Conservation (phyloP, 2,797 vertebrate species). For the Bovichtus diacanthus region DNA sequence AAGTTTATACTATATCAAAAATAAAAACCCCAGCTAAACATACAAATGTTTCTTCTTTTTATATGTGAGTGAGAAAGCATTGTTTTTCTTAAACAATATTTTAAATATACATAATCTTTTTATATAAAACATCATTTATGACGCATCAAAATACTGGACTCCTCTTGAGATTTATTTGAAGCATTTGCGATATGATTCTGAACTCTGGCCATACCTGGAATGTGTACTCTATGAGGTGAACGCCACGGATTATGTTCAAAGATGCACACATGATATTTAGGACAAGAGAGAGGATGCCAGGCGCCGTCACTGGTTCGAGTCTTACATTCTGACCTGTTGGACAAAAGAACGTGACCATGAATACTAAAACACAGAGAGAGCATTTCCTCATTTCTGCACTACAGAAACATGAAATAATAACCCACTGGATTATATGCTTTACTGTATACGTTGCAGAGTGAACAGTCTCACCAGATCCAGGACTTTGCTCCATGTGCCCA, state of each 20-base stretch:
- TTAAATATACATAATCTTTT: not conserved
- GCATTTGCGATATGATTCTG: not conserved
- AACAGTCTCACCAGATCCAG: slow-evolving; percentile 83
- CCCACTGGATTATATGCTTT: not conserved
- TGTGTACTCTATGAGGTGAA: slow-evolving; percentile 93
- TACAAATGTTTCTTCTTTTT: not conserved
- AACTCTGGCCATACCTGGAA: slow-evolving; percentile 88
- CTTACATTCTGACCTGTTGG: slow-evolving; percentile 86
- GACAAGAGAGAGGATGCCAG: slow-evolving; percentile 93
- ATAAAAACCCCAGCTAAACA: not conserved
- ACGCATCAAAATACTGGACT: not conserved
- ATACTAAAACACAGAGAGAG: not conserved
- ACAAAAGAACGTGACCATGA: not conserved
- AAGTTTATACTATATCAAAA: slow-evolving; percentile 1
- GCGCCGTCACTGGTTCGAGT: slow-evolving; percentile 89
- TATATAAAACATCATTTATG: not conserved
- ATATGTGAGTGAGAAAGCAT: not conserved
- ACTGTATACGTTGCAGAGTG: not conserved
- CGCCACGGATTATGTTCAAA: slow-evolving; percentile 93
- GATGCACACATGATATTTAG: slow-evolving; percentile 98
- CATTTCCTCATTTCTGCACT: not conserved
- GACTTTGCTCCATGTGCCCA: slow-evolving; percentile 80
- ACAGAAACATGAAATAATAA: not conserved
- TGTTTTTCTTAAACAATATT: slow-evolving; percentile 5
- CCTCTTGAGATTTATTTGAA: not conserved